Conservation (phyloP, 2,797 vertebrate species). For the Enteromius radiatus region DNA sequence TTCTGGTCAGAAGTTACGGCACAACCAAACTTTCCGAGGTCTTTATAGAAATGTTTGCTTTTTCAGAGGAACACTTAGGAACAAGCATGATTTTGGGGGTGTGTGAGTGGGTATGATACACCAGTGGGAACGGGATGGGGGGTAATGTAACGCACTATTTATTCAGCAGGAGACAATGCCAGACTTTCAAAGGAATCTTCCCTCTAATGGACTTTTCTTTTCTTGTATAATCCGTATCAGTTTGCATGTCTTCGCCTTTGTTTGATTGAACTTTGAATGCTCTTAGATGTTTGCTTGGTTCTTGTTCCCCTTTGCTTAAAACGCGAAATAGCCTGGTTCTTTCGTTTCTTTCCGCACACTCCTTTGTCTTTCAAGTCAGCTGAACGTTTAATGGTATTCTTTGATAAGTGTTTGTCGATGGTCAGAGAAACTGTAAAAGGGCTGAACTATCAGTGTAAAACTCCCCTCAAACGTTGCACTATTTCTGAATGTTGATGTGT, state of each 20-base stretch:
- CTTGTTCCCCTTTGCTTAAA: slow-evolving; percentile 70
- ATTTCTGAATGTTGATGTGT: slow-evolving; percentile 44
- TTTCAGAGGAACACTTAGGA: slow-evolving; percentile 52
- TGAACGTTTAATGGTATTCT: slow-evolving; percentile 34
- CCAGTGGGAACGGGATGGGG: slow-evolving; percentile 29
- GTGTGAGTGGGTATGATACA: not conserved
- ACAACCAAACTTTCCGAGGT: slow-evolving; percentile 61
- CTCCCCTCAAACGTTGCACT: slow-evolving; percentile 57
- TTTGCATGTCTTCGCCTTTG: slow-evolving; percentile 82
- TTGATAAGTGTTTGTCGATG: slow-evolving; percentile 54
- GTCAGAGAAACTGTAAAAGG: slow-evolving; percentile 67
- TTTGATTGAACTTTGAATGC: slow-evolving; percentile 80
- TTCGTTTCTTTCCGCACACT: slow-evolving; percentile 61
- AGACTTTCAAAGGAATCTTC: slow-evolving; percentile 69
- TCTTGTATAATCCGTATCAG: slow-evolving; percentile 71
- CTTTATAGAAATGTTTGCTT: slow-evolving; percentile 68
- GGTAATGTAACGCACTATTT: slow-evolving; percentile 81
- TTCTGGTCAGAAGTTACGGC: slow-evolving; percentile 59
- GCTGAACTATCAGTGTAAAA: slow-evolving; percentile 62
- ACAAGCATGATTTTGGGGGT: slow-evolving; percentile 17
- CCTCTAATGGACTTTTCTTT: slow-evolving; percentile 64
- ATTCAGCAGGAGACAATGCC: slow-evolving; percentile 78
- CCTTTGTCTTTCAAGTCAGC: slow-evolving; percentile 35
- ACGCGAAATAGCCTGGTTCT: slow-evolving; percentile 62
- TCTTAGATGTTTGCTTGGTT: slow-evolving; percentile 79